phyloP scores from a whole-genome alignment of 2,113 vertebrate genomes.

The Prolemur simus region DNA sequence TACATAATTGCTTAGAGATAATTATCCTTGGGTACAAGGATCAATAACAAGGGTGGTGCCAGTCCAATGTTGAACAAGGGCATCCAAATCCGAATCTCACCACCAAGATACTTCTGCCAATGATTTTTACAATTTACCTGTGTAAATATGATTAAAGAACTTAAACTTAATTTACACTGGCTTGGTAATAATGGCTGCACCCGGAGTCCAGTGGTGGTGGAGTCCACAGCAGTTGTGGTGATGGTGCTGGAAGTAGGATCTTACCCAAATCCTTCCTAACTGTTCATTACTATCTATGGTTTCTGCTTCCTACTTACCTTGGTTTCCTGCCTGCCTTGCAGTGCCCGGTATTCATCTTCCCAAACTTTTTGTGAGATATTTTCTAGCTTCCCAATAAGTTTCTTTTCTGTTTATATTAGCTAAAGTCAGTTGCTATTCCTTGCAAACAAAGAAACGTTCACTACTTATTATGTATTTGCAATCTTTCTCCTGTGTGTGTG shows the following conservation, averaged over 20 bases:
- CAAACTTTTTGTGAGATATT: background rate
- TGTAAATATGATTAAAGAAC: background rate
- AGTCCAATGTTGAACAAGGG: background rate
- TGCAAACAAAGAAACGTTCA: background rate
- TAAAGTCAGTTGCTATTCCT: background rate
- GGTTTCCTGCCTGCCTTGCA: background rate
- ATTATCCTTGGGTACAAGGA: background rate
- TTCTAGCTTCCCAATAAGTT: background rate
- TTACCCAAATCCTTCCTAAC: background rate
- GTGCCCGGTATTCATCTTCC: background rate
- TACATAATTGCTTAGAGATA: background rate
- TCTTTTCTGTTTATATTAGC: background rate
- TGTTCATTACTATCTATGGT: background rate
- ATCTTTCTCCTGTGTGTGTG: background rate
- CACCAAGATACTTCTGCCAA: background rate
- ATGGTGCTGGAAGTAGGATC: rapidly evolving
- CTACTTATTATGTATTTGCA: background rate
- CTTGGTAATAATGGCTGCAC: background rate
- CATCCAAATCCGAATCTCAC: background rate
- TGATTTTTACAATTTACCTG: background rate
- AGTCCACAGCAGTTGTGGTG: background rate
- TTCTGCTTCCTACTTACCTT: background rate
- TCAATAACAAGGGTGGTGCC: background rate
- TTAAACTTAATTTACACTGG: background rate
- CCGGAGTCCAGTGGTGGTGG: background rate